Evolutionary conservation across 1,140 invertebrate species (phyloP).

Genomic region (Harpegnathos saltator): DNA sequence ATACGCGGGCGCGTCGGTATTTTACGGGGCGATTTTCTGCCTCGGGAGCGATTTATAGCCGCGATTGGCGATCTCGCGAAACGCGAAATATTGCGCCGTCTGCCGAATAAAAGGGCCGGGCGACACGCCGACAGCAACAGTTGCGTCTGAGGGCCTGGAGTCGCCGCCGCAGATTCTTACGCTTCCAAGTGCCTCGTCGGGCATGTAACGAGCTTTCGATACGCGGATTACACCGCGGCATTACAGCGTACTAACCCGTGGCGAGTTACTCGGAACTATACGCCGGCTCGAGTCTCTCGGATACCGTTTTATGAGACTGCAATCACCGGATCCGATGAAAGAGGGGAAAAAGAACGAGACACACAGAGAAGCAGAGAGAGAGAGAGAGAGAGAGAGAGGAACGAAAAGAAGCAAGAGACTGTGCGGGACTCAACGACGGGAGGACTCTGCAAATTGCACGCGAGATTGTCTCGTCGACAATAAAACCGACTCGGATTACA

Average conservation of each 20-base stretch:
- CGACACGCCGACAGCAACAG: constrained; percentile 25
- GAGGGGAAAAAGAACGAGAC: constrained; percentile 3
- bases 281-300: background rate
- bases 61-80: constrained; percentile 36
- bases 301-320: constrained; percentile 22
- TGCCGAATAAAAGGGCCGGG: constrained; percentile 31
- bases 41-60: constrained; percentile 47
- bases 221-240: constrained; percentile 9
- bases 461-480: constrained; percentile 29
- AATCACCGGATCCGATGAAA: background rate
- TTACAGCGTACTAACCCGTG: constrained; percentile 18
- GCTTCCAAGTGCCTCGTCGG: background rate
- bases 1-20: constrained; percentile 34
- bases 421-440: background rate
- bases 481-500: constrained; percentile 40
- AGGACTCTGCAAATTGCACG: constrained; percentile 21
- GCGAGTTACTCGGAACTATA: background rate
- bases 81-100: constrained; percentile 44
- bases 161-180: constrained; percentile 17
- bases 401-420: background rate
- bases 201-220: constrained; percentile 41
- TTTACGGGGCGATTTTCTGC: constrained; percentile 51
- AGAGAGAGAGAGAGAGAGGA: no score
- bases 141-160: constrained; percentile 54
- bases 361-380: no score